Evolutionary conservation across 2,797 vertebrate species (phyloP), one percentile per base, ranked within the genome.

Genomic region (Ctenochaetus hawaiiensis): DNA sequence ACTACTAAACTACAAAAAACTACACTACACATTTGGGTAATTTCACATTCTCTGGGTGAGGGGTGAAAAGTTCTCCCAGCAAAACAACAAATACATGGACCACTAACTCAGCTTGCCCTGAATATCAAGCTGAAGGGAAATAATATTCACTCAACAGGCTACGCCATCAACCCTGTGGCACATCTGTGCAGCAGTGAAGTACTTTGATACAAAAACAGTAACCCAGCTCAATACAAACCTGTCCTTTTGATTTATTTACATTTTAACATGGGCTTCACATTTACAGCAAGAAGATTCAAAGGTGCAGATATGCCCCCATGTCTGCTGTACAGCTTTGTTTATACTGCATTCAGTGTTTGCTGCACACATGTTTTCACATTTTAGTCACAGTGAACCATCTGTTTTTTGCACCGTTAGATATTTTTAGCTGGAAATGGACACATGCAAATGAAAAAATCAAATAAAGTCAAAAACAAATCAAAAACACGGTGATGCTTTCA

Each of bases 31-130:
- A 61, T 34, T 45, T 61, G 14, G 39, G 48, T 56, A 44, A 61
- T n/a, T 37, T 62, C 47, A 22, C 17, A 59, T 37, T 68, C 41
- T 67, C 49, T 60, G n/a, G 60, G 26, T 45, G 17, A 34, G 57
- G 17, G 59, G 39, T 67, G 43, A 56, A 77, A 63, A 61, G 58
- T 64, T 14, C 14, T 26, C 30, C 78, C 64, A 43, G 65, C 59
- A 51, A 63, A 65, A 75, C 17, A 70, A 51, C 13, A 56, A 47
- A 64, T 12, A 17, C 44, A 64, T 22, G 57, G n/a, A 37, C 20
- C 20, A 58, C 54, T 66, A 71, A 68, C 74, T 82, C 70, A 58
- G 67, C 54, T 51, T 64, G 56, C 22, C 41, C 64, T 54, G 58
- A 26, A 65, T 23, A 53, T 74, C 39, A 53, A 63, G 62, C 71